Conservation (phyloP, 1,140 invertebrate genomes). For the Steinernema khuongi region DNA sequence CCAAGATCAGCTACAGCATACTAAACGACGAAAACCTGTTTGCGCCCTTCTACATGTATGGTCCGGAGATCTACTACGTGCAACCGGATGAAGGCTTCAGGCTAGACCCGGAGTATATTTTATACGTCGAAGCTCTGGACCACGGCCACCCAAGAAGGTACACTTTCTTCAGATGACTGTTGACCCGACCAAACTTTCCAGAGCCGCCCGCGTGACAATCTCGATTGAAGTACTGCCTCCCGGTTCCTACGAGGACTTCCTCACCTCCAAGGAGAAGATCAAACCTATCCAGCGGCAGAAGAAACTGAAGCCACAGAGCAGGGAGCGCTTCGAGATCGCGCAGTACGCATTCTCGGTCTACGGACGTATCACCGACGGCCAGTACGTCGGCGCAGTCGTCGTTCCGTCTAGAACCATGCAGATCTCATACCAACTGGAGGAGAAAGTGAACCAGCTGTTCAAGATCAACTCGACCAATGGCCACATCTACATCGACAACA, state of each 20-base stretch:
- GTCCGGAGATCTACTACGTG: not conserved
- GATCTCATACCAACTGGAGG: not conserved
- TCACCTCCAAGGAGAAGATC: not conserved
- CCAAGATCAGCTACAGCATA: not conserved
- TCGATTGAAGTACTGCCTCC: not conserved
- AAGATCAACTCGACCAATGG: not conserved
- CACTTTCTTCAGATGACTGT: too few species aligned
- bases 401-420: not conserved
- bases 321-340: not conserved
- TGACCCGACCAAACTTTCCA: too few species aligned
- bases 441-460: not conserved
- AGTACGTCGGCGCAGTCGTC: not conserved
- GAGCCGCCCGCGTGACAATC: not conserved
- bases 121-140: not conserved
- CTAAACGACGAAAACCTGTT: conserved; percentile 5
- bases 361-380: not conserved
- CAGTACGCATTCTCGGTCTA: not conserved
- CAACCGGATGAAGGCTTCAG: not conserved
- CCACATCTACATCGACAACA: not conserved
- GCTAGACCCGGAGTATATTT: not conserved
- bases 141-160: not conserved
- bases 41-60: not conserved
- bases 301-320: not conserved
- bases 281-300: not conserved
- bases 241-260: not conserved